Base-by-base conservation (phyloP, 2,113 vertebrate species). In the Aegotheles bennettii region DNA sequence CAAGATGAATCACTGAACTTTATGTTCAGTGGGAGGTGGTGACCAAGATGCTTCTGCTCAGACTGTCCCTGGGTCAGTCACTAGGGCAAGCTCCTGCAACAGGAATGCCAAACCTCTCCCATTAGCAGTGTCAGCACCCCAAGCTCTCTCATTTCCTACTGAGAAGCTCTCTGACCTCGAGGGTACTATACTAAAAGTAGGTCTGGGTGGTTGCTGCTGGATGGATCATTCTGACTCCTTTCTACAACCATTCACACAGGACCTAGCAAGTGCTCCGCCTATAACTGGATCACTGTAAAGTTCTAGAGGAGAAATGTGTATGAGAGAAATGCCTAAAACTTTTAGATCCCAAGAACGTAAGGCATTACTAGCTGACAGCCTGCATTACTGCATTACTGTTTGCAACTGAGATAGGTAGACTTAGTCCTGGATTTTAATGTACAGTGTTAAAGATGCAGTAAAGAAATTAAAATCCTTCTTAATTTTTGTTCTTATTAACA, bases 11-110 rank as follows among this genome's bases (percentile, higher is more conserved):
- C n/a, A n/a, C n/a, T n/a, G n/a, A n/a, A n/a, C n/a, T n/a, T n/a
- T n/a, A n/a, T n/a, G 8, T 13, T 57, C 50, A 42, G 28, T 47
- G 50, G 42, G 47, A 51, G n/a, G 53, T 43, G 7, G 14, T 42
- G 5, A 47, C 40, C 19, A 61, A 61, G 38, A 54, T 18, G 17
- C 11, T 61, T 63, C 76, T 3, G 2, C 24, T 48, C 20, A 67
- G 26, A 6, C 14, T 71, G 31, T n/a, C 2, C 31, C 16, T 3
- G 1, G 33, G 19, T 1, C 1, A 2, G 59, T 36, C 12, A 64
- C 21, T 1, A 6, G 13, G 38, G 10, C 3, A 7, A 65, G 13
- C 10, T 68, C n/a, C 33, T 68, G 31, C 53, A 57, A 17, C 0
- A 2, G 35, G 19, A 13, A 26, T 1, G 1, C 33, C 48, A 87